Conservation (phyloP, 2,888 invertebrate species). For the Heliconius aoede region DNA sequence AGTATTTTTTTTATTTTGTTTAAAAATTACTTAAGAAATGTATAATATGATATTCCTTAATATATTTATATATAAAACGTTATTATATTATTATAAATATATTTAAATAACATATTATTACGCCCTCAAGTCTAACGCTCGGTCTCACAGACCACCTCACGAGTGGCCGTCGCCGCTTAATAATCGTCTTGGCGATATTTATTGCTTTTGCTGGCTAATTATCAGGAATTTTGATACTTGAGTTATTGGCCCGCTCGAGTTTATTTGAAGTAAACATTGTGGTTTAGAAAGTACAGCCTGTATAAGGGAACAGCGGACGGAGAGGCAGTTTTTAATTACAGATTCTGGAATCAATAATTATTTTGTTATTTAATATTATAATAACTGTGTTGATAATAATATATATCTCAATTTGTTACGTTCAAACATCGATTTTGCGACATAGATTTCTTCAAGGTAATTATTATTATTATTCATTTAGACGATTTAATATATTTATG, state of each 20-base stretch:
- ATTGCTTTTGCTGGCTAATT: constrained; percentile 76
- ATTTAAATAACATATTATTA: constrained; percentile 29
- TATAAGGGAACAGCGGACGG: background rate
- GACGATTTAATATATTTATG: background rate
- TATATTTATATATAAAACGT: background rate
- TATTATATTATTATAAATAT: background rate
- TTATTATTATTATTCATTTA: background rate
- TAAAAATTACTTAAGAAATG: background rate
- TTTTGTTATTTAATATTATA: constrained; percentile 17
- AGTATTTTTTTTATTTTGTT: background rate
- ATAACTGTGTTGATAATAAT: constrained; percentile 2
- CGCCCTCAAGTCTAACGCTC: constrained; percentile 56
- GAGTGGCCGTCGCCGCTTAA: constrained; percentile 76
- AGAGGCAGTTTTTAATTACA: constrained; percentile 10
- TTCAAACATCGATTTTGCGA: background rate
- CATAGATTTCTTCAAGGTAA: background rate
- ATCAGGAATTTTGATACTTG: constrained; percentile 82
- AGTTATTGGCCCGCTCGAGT: constrained; percentile 67
- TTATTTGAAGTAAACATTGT: constrained; percentile 43
- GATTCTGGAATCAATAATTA: constrained; percentile 13
- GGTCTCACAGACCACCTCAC: constrained; percentile 65
- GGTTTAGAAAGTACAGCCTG: constrained; percentile 40
- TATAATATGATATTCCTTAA: background rate
- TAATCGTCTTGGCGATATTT: constrained; percentile 79
- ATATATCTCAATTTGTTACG: background rate